Conservation (phyloP, 2,797 vertebrate genomes). For the Todus mexicanus region DNA sequence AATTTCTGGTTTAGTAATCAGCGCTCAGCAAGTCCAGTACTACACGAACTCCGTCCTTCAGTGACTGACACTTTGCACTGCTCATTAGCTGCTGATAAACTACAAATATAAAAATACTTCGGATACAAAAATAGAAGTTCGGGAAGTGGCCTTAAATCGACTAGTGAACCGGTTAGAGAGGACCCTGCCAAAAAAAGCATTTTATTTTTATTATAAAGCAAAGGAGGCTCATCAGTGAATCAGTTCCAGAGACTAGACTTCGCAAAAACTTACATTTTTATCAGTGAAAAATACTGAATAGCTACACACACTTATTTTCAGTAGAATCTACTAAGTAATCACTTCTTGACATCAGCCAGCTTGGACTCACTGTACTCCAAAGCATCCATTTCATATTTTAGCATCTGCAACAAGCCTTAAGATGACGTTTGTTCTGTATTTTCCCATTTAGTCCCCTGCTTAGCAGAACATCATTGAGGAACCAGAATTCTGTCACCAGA, state of each 20-base stretch:
- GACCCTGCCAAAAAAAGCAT: background rate
- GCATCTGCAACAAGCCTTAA: background rate
- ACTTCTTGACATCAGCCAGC: background rate
- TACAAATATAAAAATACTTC: no score
- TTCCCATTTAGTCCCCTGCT: background rate
- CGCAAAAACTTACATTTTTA: background rate
- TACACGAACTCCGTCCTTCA: background rate
- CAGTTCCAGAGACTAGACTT: background rate
- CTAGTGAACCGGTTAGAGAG: background rate
- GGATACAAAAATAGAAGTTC: background rate
- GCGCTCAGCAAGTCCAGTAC: background rate
- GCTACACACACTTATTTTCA: background rate
- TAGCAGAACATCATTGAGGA: background rate
- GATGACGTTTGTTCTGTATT: background rate
- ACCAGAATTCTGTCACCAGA: no score
- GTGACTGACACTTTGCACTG: background rate
- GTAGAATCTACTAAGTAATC: background rate
- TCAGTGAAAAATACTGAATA: slow-evolving; percentile 2
- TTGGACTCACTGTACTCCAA: background rate
- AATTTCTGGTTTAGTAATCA: background rate
- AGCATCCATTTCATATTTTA: background rate
- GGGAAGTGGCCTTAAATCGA: slow-evolving; percentile 10
- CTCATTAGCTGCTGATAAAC: slow-evolving; percentile 12
- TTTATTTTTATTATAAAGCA: slow-evolving; percentile 8
- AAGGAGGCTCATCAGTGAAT: background rate